phyloP scores from a whole-genome alignment of 2,888 invertebrate genomes.

The Lasioglossum figueresi region DNA sequence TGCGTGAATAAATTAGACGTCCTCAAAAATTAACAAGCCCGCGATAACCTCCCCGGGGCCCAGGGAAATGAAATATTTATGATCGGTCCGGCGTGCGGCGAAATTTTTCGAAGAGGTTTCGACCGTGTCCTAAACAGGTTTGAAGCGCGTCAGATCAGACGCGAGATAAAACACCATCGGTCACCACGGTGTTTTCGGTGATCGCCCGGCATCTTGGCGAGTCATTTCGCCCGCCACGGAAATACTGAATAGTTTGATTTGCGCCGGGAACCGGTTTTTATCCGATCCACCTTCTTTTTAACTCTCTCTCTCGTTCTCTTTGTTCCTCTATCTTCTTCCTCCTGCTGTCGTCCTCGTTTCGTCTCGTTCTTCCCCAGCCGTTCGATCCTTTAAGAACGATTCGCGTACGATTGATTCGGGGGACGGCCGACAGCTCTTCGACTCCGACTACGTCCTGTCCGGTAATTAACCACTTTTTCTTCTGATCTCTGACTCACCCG shows the following conservation, averaged over 20 bases:
- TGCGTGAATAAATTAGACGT: slow-evolving; percentile 65
- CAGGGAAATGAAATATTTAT: slow-evolving; percentile 64
- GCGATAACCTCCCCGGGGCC: slow-evolving; percentile 61
- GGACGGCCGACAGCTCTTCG: slow-evolving; percentile 59
- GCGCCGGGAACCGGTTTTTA: slow-evolving; percentile 68
- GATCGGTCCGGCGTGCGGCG: slow-evolving; percentile 30
- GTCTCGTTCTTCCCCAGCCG: not conserved
- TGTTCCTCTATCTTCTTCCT: not conserved
- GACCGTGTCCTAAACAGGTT: slow-evolving; percentile 67
- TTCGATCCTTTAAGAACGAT: slow-evolving; percentile 56
- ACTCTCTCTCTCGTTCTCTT: not conserved
- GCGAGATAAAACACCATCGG: slow-evolving; percentile 67
- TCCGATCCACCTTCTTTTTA: slow-evolving; percentile 31
- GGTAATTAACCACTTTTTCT: slow-evolving; percentile 59
- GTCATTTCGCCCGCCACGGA: slow-evolving; percentile 60
- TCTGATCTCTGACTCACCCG: not conserved
- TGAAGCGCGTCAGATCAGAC: slow-evolving; percentile 66
- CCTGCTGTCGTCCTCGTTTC: not conserved
- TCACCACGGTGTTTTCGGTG: slow-evolving; percentile 40
- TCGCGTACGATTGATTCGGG: slow-evolving; percentile 62
- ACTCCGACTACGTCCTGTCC: slow-evolving; percentile 51
- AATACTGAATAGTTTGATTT: slow-evolving; percentile 65
- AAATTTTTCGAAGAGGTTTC: slow-evolving; percentile 42
- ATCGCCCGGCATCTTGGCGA: slow-evolving; percentile 55
- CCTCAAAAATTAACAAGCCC: slow-evolving; percentile 62